Conservation (phyloP, 2,113 vertebrate genomes). For the Neopipo cinnamomea region DNA sequence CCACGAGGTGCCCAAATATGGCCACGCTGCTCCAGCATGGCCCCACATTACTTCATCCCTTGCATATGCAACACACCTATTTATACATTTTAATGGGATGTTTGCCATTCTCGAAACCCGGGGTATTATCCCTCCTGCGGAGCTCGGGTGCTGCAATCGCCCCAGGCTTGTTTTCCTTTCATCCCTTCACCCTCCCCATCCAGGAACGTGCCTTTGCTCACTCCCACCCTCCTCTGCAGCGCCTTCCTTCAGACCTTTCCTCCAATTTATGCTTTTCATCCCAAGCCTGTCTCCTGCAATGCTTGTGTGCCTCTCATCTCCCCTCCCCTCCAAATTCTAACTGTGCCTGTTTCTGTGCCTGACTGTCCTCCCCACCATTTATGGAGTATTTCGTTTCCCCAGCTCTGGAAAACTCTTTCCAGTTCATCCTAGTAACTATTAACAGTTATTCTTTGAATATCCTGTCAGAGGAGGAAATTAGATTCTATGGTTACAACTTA, state of each 20-base stretch:
- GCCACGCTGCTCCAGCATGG: background rate
- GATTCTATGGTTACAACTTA: background rate
- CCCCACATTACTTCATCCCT: constrained; percentile 34
- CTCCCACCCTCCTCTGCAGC: background rate
- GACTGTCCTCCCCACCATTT: background rate
- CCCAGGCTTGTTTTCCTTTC: background rate
- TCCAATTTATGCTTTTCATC: background rate
- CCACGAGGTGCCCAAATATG: constrained; percentile 47
- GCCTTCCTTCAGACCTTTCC: background rate
- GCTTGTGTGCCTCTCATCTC: background rate
- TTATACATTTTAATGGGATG: background rate
- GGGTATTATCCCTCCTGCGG: background rate
- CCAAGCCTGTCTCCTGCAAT: background rate
- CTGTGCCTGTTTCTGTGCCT: background rate
- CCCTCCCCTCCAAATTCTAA: background rate
- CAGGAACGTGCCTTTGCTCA: background rate
- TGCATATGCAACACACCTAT: constrained; percentile 45
- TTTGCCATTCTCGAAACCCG: background rate
- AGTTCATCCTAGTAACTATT: background rate
- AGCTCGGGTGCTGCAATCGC: rapidly evolving
- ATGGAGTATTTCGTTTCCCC: background rate
- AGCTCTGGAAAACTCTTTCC: background rate
- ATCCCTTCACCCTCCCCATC: background rate
- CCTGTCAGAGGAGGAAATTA: background rate
- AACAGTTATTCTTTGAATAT: background rate